phyloP scores from a whole-genome alignment of 2,113 vertebrate species.

The Riparia riparia region DNA sequence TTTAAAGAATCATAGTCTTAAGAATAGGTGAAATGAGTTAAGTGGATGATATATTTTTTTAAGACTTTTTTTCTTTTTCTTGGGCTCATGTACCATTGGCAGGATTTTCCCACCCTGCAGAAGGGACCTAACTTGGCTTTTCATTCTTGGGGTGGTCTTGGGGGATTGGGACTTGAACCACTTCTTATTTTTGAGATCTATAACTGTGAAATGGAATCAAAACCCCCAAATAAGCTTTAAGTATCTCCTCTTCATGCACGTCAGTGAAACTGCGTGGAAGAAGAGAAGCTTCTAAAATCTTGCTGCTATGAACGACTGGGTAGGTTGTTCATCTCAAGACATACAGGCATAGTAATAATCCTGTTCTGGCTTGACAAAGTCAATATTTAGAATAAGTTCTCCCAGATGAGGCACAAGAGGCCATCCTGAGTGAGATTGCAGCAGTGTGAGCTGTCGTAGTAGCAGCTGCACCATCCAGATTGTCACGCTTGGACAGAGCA shows the following conservation, averaged over 20 bases:
- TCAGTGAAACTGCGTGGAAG: not conserved
- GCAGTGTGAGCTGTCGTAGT: not conserved
- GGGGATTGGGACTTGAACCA: not conserved
- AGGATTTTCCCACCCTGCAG: not conserved
- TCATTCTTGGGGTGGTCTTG: not conserved
- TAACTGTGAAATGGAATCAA: not conserved
- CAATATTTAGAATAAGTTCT: not conserved
- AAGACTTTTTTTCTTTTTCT: not conserved
- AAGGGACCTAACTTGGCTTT: not conserved
- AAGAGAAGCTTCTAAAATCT: not conserved
- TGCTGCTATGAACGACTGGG: not conserved
- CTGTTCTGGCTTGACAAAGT: not conserved
- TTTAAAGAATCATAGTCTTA: not conserved
- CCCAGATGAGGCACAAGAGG: fast-evolving
- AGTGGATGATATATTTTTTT: not conserved
- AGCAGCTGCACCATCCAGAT: not conserved
- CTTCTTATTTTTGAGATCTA: not conserved
- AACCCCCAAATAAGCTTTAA: not conserved
- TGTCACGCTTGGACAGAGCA: fast-evolving
- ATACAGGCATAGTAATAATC: not conserved
- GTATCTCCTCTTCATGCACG: fast-evolving
- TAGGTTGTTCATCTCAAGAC: not conserved
- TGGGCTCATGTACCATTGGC: not conserved
- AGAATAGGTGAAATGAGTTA: conserved; percentile 10
- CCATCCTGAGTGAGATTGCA: not conserved